Conservation (phyloP, 2,797 vertebrate genomes). For the Valencia hispanica region DNA sequence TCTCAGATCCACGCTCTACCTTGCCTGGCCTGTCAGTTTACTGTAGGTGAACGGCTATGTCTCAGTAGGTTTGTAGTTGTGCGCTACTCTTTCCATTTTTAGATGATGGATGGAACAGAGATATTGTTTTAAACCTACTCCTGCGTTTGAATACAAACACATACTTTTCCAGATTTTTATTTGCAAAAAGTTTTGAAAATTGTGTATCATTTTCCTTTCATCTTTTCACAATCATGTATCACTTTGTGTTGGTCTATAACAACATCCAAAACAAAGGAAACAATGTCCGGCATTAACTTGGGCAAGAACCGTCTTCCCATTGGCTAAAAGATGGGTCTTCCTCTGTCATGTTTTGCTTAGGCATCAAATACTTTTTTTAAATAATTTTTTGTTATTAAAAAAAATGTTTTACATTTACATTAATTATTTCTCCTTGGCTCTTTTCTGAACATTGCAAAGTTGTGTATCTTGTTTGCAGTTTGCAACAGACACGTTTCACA, state of each 20-base stretch:
- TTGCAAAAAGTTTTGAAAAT: not conserved
- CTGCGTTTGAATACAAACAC: too few relatives aligned
- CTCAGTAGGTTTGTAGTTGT: not conserved
- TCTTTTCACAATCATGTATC: not conserved
- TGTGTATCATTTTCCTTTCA: not conserved
- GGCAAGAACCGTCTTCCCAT: not conserved
- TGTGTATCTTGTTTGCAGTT: not conserved
- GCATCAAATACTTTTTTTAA: not conserved
- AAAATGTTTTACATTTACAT: not conserved
- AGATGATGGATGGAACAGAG: not conserved
- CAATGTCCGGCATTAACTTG: not conserved
- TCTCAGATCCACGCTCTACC: too few relatives aligned
- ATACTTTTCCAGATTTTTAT: not conserved
- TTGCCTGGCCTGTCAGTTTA: too few relatives aligned
- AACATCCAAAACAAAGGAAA: not conserved
- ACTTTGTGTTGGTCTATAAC: not conserved
- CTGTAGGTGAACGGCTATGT: not conserved
- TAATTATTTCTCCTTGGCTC: not conserved
- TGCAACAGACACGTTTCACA: not conserved
- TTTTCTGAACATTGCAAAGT: not conserved
- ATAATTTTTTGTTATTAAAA: not conserved
- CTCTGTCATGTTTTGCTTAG: not conserved
- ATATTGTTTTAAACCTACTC: not conserved
- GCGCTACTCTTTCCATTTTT: not conserved
- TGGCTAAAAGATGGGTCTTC: not conserved